These are phyloP conservation scores for Oncorhynchus masou DNA, from an alignment of 2,113 vertebrate species.

Conservation along the genomic window DNA sequence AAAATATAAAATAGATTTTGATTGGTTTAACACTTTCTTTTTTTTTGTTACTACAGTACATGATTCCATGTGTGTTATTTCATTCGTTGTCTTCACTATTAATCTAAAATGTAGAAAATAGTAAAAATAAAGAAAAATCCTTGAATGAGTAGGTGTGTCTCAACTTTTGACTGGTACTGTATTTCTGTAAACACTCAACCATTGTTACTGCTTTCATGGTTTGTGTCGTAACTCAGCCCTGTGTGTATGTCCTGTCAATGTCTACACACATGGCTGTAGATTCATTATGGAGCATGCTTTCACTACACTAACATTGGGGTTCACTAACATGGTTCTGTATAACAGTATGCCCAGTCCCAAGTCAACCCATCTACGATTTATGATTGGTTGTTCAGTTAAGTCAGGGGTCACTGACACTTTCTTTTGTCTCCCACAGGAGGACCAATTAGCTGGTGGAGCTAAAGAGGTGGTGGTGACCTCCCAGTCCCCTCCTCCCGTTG, in stretches of 20 bases:
- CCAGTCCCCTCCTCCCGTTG: neutral
- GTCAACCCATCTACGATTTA: neutral
- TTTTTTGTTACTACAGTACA: no score
- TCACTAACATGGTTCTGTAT: neutral
- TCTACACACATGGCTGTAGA: neutral
- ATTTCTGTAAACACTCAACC: neutral
- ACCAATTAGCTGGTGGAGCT: slow-evolving; percentile 11
- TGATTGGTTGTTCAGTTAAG: neutral
- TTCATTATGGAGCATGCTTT: slow-evolving; percentile 22
- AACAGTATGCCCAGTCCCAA: neutral
- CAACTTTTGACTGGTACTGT: no score
- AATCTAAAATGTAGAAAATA: no score
- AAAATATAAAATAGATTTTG: no score
- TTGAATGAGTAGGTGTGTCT: no score
- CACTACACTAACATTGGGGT: slow-evolving; percentile 5
- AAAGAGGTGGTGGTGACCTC: slow-evolving; percentile 14
- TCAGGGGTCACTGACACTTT: slow-evolving; percentile 1
- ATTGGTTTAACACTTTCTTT: no score
- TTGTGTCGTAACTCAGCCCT: neutral
- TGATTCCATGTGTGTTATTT: no score
- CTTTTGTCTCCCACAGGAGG: slow-evolving; percentile 43
- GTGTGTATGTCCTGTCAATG: neutral
- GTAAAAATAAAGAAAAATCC: no score
- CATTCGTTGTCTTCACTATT: no score
- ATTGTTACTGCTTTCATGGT: neutral